Evolutionary conservation across 2,113 vertebrate species (phyloP), one percentile per base, ranked within the genome.

Genomic region (Mus musculus): DNA sequence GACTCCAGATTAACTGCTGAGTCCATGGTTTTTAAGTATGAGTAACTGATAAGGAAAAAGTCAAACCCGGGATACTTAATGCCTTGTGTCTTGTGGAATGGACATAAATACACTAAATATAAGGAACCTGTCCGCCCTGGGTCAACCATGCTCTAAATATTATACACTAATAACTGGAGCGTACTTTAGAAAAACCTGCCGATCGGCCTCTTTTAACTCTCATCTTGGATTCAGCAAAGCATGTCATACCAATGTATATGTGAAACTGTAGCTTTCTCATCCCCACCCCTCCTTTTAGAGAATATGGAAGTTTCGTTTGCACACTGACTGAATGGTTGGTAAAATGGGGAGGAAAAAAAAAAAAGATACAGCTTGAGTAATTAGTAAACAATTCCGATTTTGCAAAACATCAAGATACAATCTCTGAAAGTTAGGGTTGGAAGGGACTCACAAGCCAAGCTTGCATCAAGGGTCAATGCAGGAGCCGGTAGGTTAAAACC

Each of bases 301-400:
- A 49, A 26, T 19, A 20, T 9, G 17, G 61, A 92, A 88, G 46
- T 14, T 11, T 82, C 22, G 19, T 92, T 95, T 88, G 56, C 80
- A 9, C 73, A 39, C n/a, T 11, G 24, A 11, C 19, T 77, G 28
- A 52, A 77, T 81, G 13, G 61, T 75, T 86, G 33, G 46, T 75
- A 75, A 89, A 52, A 56, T 72, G 14, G 89, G 56, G 17, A 22
- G 39, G 13, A 24, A 19, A 52, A 10, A 67, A 10, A 67, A 46
- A 86, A 42, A 2, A 61, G 16, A 24, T n/a, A 65, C 46, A 89
- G 77, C 17, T 81, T 88, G 46, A 76, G 2, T 52, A 92, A 28
- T 80, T 73, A 71, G 77, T 54, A 81, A 93, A 69, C 33, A 69
- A 72, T 86, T 86, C 81, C 84, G 69, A 81, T 82, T 96, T 95